A percentile compares a stretch with the other conserved stretches of the same genome.
Evolutionary conservation across 2,888 invertebrate species (phyloP).

Genomic region (Bimastos eiseni): DNA sequence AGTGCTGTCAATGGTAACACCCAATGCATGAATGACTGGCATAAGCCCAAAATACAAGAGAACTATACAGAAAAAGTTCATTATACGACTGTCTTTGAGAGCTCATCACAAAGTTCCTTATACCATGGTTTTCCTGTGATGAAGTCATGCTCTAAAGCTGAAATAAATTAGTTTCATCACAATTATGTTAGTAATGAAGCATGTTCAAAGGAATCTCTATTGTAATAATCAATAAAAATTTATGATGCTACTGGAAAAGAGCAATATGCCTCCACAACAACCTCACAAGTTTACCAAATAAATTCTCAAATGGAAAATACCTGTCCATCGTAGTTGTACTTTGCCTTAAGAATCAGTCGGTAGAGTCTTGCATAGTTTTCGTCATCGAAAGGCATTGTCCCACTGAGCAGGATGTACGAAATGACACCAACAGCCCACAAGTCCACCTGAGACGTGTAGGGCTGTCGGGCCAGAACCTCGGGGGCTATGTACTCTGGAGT

Average conservation of each 20-base stretch:
- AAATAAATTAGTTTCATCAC: neutral
- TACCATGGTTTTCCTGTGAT: neutral
- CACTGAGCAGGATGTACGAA: conserved; percentile 68
- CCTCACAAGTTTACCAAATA: neutral
- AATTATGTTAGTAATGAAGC: neutral
- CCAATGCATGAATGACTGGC: neutral
- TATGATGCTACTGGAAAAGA: neutral
- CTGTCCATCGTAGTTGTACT: conserved; percentile 64
- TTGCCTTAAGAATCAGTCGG: conserved; percentile 65
- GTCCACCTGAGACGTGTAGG: conserved; percentile 66
- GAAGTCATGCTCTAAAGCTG: neutral
- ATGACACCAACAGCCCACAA: conserved; percentile 70
- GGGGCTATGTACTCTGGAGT: conserved; percentile 67
- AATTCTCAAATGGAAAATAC: conserved; percentile 49
- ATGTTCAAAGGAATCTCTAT: neutral
- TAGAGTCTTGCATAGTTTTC: conserved; percentile 64
- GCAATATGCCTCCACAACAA: neutral
- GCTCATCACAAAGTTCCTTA: neutral
- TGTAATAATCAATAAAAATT: neutral
- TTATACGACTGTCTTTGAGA: neutral
- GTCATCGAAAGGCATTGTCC: conserved; percentile 67
- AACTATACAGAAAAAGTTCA: neutral
- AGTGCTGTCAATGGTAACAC: no score
- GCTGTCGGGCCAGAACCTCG: conserved; percentile 66
- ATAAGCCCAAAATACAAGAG: neutral